Percentiles rank a stretch among this genome's conserved stretches.
phyloP scores from a whole-genome alignment of 2,888 invertebrate species.

The Lycia hirtaria region DNA sequence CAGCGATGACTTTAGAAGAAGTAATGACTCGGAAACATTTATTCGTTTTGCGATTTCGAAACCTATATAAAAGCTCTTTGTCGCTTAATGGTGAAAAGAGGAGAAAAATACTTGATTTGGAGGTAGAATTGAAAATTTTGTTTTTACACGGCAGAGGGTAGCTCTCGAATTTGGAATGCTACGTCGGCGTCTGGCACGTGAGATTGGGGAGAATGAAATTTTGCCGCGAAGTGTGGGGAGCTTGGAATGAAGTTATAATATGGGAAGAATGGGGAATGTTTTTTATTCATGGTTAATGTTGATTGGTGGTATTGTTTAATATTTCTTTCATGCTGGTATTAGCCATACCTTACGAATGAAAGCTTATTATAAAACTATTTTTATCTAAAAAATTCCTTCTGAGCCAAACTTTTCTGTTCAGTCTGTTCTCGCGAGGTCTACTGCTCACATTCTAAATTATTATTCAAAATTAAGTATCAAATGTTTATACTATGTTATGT shows the following conservation, averaged over 20 bases:
- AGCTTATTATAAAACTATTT: too few species aligned
- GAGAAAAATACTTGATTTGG: conserved; percentile 45
- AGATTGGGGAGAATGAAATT: conserved; percentile 54
- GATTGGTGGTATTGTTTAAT: background rate
- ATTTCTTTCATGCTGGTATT: too few species aligned
- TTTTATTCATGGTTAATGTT: conserved; percentile 2
- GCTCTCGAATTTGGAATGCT: conserved; percentile 49
- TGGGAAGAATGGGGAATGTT: background rate
- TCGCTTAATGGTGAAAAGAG: conserved; percentile 36
- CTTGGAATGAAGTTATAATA: conserved; percentile 13
- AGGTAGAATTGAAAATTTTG: conserved; percentile 45
- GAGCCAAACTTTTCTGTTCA: too few species aligned
- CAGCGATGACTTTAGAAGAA: conserved; percentile 18
- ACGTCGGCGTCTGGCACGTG: conserved; percentile 45
- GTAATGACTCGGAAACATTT: conserved; percentile 42
- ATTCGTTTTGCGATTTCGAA: conserved; percentile 36
- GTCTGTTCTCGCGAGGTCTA: too few species aligned
- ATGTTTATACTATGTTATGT: too few species aligned
- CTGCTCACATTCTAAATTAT: too few species aligned
- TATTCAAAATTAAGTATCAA: too few species aligned
- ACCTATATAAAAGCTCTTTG: conserved; percentile 36
- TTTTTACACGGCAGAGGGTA: conserved; percentile 23
- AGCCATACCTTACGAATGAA: too few species aligned
- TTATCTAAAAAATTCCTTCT: too few species aligned
- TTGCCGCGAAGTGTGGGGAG: conserved; percentile 31